phyloP scores from a whole-genome alignment of 2,797 vertebrate species.

The Microctenopoma lineatum region DNA sequence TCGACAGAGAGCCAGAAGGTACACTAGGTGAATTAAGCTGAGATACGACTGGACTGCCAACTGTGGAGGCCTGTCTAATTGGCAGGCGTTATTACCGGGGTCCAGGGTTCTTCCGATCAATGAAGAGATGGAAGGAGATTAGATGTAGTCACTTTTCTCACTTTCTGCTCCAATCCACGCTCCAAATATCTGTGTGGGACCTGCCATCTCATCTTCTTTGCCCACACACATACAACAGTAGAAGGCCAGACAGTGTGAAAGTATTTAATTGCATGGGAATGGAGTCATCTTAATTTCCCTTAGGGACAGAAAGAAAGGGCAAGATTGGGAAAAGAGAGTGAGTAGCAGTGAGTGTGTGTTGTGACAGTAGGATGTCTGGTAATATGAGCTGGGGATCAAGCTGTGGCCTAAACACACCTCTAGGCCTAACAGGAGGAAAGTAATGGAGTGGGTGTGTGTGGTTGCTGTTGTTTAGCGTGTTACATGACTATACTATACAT shows the following conservation, averaged over 20 bases:
- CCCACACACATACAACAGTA: background rate
- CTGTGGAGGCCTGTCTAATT: slow-evolving; percentile 50
- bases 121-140: slow-evolving; percentile 64
- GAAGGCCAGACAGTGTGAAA: slow-evolving; percentile 45
- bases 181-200: slow-evolving; percentile 33
- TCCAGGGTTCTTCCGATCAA: slow-evolving; percentile 62
- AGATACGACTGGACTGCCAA: slow-evolving; percentile 34
- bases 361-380: slow-evolving; percentile 62
- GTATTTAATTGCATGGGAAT: slow-evolving; percentile 70
- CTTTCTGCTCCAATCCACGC: slow-evolving; percentile 38
- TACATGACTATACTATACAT: background rate
- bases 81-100: slow-evolving; percentile 49
- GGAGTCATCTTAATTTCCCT: slow-evolving; percentile 68
- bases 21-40: slow-evolving; percentile 43
- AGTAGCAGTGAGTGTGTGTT: slow-evolving; percentile 47
- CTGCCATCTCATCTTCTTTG: slow-evolving; percentile 36
- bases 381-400: slow-evolving; percentile 58
- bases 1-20: slow-evolving; percentile 32
- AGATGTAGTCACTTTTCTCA: slow-evolving; percentile 60
- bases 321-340: slow-evolving; percentile 18
- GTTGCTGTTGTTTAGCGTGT: background rate
- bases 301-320: slow-evolving; percentile 38
- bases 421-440: slow-evolving; percentile 30
- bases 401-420: slow-evolving; percentile 56
- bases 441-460: slow-evolving; percentile 25